phyloP scores from a whole-genome alignment of 2,797 vertebrate genomes.

The Capromys pilorides region DNA sequence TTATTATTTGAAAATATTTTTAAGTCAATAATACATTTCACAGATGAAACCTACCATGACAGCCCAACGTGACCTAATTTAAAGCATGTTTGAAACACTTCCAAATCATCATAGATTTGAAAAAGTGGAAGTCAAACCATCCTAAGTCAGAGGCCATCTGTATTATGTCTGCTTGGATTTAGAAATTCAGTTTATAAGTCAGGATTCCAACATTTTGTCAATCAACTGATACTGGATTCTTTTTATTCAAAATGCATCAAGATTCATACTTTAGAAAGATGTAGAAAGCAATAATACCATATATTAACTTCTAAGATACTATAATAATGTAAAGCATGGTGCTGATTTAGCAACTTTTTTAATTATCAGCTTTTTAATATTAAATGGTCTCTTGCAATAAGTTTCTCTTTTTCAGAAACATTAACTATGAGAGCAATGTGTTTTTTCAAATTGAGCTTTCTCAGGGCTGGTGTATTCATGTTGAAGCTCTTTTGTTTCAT shows the following conservation, averaged over 20 bases:
- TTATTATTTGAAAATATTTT: not conserved
- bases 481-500: not conserved
- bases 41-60: not conserved
- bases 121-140: not conserved
- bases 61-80: not conserved
- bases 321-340: not conserved
- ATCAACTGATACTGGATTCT: not conserved
- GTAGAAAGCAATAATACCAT: not conserved
- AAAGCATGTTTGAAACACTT: not conserved
- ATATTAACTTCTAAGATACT: not conserved
- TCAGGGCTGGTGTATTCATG: not conserved
- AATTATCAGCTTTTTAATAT: not conserved
- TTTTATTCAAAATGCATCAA: not conserved
- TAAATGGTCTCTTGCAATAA: not conserved
- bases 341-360: not conserved
- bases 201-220: not conserved
- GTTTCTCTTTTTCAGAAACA: not conserved
- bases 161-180: slow-evolving; percentile 17
- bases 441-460: not conserved
- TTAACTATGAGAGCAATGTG: not conserved
- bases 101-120: not conserved
- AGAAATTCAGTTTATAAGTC: not conserved
- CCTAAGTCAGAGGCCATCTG: not conserved
- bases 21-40: not conserved
- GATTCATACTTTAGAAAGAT: not conserved